phyloP scores from a whole-genome alignment of 2,113 vertebrate species.

The Macrotus californicus region DNA sequence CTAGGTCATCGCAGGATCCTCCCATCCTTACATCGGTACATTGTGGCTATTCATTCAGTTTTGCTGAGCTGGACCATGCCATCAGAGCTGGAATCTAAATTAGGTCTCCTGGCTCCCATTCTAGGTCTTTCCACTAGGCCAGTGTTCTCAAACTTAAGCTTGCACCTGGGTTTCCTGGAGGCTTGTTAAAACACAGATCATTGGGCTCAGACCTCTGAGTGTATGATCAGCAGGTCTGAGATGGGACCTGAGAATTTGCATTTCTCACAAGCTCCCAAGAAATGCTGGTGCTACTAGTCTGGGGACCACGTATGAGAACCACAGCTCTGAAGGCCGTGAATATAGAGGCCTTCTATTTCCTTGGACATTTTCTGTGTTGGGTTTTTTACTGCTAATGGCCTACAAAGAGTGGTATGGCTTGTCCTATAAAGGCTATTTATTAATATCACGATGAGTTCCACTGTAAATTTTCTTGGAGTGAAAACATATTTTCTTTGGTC shows the following conservation, averaged over 20 bases:
- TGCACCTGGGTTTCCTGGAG: not conserved
- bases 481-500: constrained; percentile 12
- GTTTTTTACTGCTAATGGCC: not conserved
- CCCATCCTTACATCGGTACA: not conserved
- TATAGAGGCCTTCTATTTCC: not conserved
- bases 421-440: not conserved
- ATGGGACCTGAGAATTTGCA: not conserved
- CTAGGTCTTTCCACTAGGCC: not conserved
- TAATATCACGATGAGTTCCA: not conserved
- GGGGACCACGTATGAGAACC: not conserved
- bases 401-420: not conserved
- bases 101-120: not conserved
- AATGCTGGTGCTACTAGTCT: not conserved
- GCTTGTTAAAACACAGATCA: not conserved
- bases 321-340: not conserved
- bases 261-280: not conserved
- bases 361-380: not conserved
- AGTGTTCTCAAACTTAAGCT: not conserved
- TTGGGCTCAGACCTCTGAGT: not conserved
- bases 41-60: not conserved
- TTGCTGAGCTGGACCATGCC: not conserved
- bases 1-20: not conserved
- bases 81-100: not conserved
- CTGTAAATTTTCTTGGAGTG: not conserved
- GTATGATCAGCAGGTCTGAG: not conserved